These are phyloP conservation scores for Upupa epops DNA, from an alignment of 2,113 vertebrate species.

Conservation along the genomic window DNA sequence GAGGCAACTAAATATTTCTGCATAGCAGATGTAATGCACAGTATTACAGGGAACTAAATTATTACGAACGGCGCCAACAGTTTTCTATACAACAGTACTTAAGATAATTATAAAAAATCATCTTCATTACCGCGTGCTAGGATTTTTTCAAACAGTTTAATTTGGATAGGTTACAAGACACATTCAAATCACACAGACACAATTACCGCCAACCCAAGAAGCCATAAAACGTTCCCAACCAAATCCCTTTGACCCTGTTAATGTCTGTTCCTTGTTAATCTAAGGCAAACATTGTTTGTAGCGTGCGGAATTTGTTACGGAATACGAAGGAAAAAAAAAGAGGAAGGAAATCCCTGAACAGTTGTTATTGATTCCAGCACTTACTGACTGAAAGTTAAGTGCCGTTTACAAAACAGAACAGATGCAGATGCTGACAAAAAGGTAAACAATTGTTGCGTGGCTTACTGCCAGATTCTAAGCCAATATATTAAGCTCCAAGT, in stretches of 20 bases:
- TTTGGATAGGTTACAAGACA: constrained; percentile 80
- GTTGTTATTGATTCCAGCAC: constrained; percentile 98
- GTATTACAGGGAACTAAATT: constrained; percentile 73
- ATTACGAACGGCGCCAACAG: constrained; percentile 75
- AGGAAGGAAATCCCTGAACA: constrained; percentile 90
- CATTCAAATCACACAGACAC: constrained; percentile 75
- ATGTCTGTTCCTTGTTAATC: constrained; percentile 79
- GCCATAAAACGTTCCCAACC: constrained; percentile 73
- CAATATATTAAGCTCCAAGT: constrained; percentile 96
- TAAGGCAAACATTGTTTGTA: constrained; percentile 81
- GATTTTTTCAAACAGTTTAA: constrained; percentile 77
- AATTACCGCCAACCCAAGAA: constrained; percentile 74
- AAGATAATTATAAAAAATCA: constrained; percentile 81
- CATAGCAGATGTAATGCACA: constrained; percentile 71
- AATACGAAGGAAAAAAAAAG: constrained; percentile 81
- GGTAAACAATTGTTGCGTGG: constrained; percentile 99
- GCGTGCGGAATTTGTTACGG: constrained; percentile 70
- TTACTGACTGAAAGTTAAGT: constrained; percentile 94
- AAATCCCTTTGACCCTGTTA: constrained; percentile 82
- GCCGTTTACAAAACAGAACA: constrained; percentile 98
- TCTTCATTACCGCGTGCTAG: constrained; percentile 75
- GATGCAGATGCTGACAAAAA: constrained; percentile 99
- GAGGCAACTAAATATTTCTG: constrained; percentile 75
- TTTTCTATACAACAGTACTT: constrained; percentile 78
- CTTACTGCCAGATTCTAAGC: constrained; percentile 92